These are phyloP conservation scores for Hylaea fasciaria DNA, from an alignment of 2,888 invertebrate genomes.

Conservation along the genomic window DNA sequence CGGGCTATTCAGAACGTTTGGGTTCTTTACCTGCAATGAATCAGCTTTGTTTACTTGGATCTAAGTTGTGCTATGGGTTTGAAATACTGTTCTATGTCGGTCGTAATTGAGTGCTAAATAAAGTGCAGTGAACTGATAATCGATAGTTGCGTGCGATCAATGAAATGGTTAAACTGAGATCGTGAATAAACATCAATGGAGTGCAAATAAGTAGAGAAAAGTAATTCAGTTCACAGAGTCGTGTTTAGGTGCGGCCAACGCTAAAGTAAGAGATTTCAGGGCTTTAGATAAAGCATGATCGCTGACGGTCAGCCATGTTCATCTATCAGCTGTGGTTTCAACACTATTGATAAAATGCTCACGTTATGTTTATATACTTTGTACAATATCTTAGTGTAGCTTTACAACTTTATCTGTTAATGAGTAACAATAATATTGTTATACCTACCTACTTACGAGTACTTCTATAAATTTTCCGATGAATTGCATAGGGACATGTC, in stretches of 20 bases:
- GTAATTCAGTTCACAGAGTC: constrained; percentile 13
- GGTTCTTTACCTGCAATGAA: constrained; percentile 15
- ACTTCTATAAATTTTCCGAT: constrained; percentile 34
- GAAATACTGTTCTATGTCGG: constrained; percentile 5
- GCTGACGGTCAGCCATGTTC: constrained; percentile 19
- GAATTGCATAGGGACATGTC: constrained; percentile 34
- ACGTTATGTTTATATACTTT: constrained; percentile 2
- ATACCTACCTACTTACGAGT: too few species aligned
- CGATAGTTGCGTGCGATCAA: constrained; percentile 9
- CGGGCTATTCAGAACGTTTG: constrained; percentile 7
- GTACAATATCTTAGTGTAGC: neutral
- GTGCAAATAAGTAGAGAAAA: constrained; percentile 35
- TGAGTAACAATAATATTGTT: constrained; percentile 26
- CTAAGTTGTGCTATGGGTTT: neutral
- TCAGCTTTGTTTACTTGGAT: constrained; percentile 12
- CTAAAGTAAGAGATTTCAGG: constrained; percentile 26
- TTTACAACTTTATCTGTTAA: constrained; percentile 10
- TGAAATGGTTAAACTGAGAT: too few species aligned
- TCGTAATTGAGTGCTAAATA: constrained; percentile 3
- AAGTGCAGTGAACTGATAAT: constrained; percentile 6
- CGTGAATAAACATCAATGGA: constrained; percentile 23
- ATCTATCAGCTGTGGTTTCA: constrained; percentile 1
- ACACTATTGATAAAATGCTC: constrained; percentile 14
- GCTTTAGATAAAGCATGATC: constrained; percentile 38
- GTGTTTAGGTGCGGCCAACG: constrained; percentile 14